Evolutionary conservation across 2,797 vertebrate species (phyloP).

Genomic region (Miichthys miiuy): DNA sequence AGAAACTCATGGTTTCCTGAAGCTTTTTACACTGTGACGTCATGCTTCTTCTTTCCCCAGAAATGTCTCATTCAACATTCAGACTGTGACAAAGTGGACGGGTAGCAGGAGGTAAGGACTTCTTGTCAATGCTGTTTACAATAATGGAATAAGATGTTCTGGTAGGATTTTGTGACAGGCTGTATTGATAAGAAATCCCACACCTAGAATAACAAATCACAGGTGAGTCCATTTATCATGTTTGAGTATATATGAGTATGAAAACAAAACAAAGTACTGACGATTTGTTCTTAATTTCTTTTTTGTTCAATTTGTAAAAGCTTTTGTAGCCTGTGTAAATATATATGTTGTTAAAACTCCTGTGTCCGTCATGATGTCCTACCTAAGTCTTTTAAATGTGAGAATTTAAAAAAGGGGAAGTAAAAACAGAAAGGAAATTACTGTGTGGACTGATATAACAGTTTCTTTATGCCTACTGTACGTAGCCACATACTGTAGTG

Average conservation of each 20-base stretch:
- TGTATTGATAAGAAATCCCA: neutral
- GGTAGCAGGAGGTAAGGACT: slow-evolving; percentile 45
- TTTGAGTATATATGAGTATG: neutral
- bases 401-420: slow-evolving; percentile 64
- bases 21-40: slow-evolving; percentile 52
- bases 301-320: neutral
- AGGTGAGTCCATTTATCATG: neutral
- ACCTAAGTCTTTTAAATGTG: neutral
- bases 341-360: neutral
- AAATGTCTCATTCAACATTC: slow-evolving; percentile 35
- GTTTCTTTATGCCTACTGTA: neutral
- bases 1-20: slow-evolving; percentile 39
- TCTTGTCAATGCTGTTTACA: neutral
- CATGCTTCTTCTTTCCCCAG: slow-evolving; percentile 55
- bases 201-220: neutral
- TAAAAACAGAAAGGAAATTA: slow-evolving; percentile 54
- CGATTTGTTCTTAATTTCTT: neutral
- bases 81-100: slow-evolving; percentile 5
- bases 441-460: neutral
- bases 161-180: neutral
- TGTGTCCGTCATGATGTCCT: neutral
- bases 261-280: slow-evolving; percentile 1
- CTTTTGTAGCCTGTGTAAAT: neutral
- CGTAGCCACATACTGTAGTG: neutral
- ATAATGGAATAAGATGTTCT: neutral